A percentile compares a stretch with the other conserved stretches of the same genome.
These are phyloP conservation scores for Glareola pratincola DNA, from an alignment of 2,113 vertebrate species.

Conservation along the genomic window DNA sequence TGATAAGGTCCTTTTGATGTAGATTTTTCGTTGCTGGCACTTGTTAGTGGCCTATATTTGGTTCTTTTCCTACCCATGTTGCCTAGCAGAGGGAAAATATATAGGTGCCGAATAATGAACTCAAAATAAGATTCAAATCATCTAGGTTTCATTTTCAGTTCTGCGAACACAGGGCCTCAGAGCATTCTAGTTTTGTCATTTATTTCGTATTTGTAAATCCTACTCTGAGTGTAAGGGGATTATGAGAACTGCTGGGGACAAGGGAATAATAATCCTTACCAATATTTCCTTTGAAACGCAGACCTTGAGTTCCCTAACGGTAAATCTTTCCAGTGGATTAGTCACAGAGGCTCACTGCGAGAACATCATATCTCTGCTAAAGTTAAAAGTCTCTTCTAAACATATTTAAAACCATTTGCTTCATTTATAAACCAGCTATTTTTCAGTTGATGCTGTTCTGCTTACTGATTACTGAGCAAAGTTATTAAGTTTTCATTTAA, in stretches of 20 bases:
- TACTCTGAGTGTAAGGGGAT: constrained; percentile 13
- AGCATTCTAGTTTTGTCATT: constrained; percentile 28
- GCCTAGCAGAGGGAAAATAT: not conserved
- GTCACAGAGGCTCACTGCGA: not conserved
- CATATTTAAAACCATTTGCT: not conserved
- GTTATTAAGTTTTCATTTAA: constrained; percentile 1
- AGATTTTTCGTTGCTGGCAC: not conserved
- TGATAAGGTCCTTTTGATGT: not conserved
- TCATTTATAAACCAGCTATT: not conserved
- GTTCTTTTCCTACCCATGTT: not conserved
- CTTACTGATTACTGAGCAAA: not conserved
- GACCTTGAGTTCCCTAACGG: constrained; percentile 10
- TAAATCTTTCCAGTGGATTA: constrained; percentile 60
- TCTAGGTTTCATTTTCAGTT: constrained; percentile 1
- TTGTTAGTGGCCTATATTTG: not conserved
- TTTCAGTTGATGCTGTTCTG: not conserved
- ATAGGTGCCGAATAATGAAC: not conserved
- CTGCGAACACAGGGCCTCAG: not conserved
- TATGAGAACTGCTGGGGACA: constrained; percentile 36
- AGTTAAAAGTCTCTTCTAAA: constrained; percentile 15
- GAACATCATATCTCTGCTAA: not conserved
- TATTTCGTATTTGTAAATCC: constrained; percentile 47
- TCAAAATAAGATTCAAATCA: constrained; percentile 5
- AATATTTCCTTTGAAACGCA: constrained; percentile 55
- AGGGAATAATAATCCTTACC: constrained; percentile 65